These are phyloP conservation scores for Peromyscus melanophrys DNA, from an alignment of 2,797 vertebrate genomes.

Conservation along the genomic window DNA sequence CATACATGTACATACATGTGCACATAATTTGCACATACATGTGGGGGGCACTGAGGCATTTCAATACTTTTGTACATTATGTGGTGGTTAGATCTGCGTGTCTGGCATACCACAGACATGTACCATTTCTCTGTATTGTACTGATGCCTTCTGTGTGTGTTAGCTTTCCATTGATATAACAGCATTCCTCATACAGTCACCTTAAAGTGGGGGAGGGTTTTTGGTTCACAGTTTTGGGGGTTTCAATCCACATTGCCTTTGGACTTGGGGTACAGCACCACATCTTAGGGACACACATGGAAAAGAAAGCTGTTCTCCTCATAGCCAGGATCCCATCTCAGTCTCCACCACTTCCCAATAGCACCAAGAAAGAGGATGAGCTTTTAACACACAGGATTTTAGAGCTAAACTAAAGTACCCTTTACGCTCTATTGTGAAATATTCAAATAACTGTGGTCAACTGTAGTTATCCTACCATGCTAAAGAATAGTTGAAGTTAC, in stretches of 20 bases:
- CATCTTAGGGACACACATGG: neutral
- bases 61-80: neutral
- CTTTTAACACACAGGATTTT: neutral
- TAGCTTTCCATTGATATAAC: neutral
- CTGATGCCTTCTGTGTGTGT: neutral
- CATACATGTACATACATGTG: too few species aligned
- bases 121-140: neutral
- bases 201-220: neutral
- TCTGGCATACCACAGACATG: neutral
- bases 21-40: neutral
- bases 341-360: neutral
- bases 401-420: neutral
- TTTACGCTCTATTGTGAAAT: neutral
- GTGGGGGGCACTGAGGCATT: too few species aligned
- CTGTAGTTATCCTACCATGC: neutral
- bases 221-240: neutral
- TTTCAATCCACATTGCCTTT: neutral
- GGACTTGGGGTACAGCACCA: neutral
- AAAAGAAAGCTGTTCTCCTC: neutral
- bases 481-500: neutral
- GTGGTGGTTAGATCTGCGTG: fast-evolving
- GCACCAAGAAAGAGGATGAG: neutral
- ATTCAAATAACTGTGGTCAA: neutral
- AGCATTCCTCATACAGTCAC: neutral
- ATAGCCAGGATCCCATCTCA: neutral